These are phyloP conservation scores for Oxystoma pomonae DNA, from an alignment of 2,888 invertebrate species.

Conservation along the genomic window DNA sequence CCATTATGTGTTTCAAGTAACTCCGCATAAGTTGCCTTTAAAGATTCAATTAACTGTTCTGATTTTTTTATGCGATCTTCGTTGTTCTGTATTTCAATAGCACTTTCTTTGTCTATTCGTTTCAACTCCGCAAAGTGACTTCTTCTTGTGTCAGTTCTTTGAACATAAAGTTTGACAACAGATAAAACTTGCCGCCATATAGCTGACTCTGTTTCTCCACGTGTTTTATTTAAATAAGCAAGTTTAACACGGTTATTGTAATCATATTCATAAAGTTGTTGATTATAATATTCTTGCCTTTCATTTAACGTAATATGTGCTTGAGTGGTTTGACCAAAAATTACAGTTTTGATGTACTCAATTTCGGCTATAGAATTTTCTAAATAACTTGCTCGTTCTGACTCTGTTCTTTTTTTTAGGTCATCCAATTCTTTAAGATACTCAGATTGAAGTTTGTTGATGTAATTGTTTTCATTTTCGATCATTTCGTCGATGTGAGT, in stretches of 20 bases:
- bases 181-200: slow-evolving; percentile 41
- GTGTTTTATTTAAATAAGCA: slow-evolving; percentile 32
- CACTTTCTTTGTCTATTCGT: slow-evolving; percentile 40
- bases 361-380: slow-evolving; percentile 45
- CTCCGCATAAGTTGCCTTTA: slow-evolving; percentile 30
- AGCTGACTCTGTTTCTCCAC: slow-evolving; percentile 32
- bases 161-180: slow-evolving; percentile 36
- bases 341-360: slow-evolving; percentile 44
- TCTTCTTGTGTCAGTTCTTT: slow-evolving; percentile 39
- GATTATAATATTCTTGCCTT: slow-evolving; percentile 30
- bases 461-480: slow-evolving; percentile 51
- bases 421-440: slow-evolving; percentile 54
- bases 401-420: slow-evolving; percentile 51
- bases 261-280: slow-evolving; percentile 49
- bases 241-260: slow-evolving; percentile 41
- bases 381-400: slow-evolving; percentile 52
- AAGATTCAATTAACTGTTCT: slow-evolving; percentile 33
- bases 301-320: slow-evolving; percentile 22
- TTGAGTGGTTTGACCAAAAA: slow-evolving; percentile 41
- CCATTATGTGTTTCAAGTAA: slow-evolving; percentile 26
- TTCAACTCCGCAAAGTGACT: slow-evolving; percentile 43
- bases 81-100: slow-evolving; percentile 36
- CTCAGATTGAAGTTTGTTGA: slow-evolving; percentile 45
- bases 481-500: slow-evolving; percentile 65
- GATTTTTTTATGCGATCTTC: slow-evolving; percentile 36